Percentiles rank a stretch among this genome's conserved stretches.
Conservation (phyloP, 23 tunicate genomes). For the Aplidium turbinatum region DNA sequence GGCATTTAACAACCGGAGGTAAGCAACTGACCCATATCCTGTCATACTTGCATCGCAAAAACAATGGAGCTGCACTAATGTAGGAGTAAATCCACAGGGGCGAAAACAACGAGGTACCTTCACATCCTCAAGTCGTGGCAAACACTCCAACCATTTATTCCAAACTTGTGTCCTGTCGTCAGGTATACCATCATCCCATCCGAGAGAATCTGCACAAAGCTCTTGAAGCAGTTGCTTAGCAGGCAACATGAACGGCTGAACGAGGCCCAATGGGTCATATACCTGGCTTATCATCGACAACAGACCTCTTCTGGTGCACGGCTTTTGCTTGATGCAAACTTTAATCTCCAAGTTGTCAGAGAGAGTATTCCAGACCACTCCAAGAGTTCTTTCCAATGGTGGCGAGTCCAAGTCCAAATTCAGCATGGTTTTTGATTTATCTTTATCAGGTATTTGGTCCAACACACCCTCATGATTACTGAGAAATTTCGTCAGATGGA, state of each 20-base stretch:
- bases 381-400: slow-evolving; percentile 4
- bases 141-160: slow-evolving; percentile 18
- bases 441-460: background rate
- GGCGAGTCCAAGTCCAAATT: too few species aligned
- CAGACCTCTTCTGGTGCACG: slow-evolving; percentile 26
- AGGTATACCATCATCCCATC: slow-evolving; percentile 23
- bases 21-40: slow-evolving; percentile 28
- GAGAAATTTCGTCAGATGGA: slow-evolving; percentile 12
- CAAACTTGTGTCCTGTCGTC: slow-evolving; percentile 3
- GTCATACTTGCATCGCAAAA: slow-evolving; percentile 29
- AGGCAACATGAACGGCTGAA: slow-evolving; percentile 6
- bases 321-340: background rate
- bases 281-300: slow-evolving; percentile 11
- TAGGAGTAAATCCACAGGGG: background rate
- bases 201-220: background rate
- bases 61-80: slow-evolving; percentile 13
- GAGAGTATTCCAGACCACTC: slow-evolving; percentile 5
- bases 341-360: slow-evolving; percentile 16
- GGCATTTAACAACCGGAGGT: slow-evolving; percentile 8
- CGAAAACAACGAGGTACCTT: slow-evolving; percentile 14
- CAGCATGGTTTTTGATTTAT: too few species aligned
- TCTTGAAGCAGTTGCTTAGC: slow-evolving; percentile 18
- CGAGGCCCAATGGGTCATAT: slow-evolving; percentile 33
- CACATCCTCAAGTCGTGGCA: slow-evolving; percentile 8
- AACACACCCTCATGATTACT: slow-evolving; percentile 10